Evolutionary conservation across 2,797 vertebrate genomes (phyloP), one percentile per base, ranked within the genome.

Genomic region (Falco berigora): DNA sequence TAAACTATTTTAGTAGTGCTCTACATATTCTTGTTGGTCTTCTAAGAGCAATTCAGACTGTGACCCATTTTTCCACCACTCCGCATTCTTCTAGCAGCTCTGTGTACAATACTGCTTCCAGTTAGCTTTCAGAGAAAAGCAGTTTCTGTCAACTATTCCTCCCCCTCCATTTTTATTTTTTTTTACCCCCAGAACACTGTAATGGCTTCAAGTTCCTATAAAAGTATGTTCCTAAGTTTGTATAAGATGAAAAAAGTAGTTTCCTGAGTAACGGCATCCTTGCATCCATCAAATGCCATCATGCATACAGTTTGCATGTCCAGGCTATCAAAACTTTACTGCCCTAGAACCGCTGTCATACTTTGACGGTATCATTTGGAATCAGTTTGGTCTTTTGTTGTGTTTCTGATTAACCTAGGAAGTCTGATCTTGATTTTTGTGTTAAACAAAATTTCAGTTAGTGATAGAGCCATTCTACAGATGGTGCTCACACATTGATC

Each of bases 111-210:
- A 8, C 36, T 61, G 21, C 34, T 92, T 92, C 28, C 14, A 25
- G 21, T 40, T 83, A 59, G 11, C 19, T 84, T 76, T 87, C 40
- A 69, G 59, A 23, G 7, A 59, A 72, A 76, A 76, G 10, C 10
- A 40, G 13, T 42, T 84, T 59, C 53, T 59, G 5, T 36, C 25
- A n/a, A 25, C 6, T 61, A 10, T 46, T 21, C 46, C 16, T 40
- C 3, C 22, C 22, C 25, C 2, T 1, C 12, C 1, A 1, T 3
- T 15, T 9, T 22, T 25, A 20, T 42, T 20, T 7, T 53, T 59
- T 67, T 73, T 69, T 30, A 15, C 17, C 12, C 9, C 4, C 34
- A 53, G 9, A 61, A 22, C 14, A 23, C 16, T 53, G 8, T 44
- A 71, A 36, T 30, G 27, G 6, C 11, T 67, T 91, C n/a, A 73